phyloP scores from a whole-genome alignment of 2,113 vertebrate species.

The Gobiocypris rarus region DNA sequence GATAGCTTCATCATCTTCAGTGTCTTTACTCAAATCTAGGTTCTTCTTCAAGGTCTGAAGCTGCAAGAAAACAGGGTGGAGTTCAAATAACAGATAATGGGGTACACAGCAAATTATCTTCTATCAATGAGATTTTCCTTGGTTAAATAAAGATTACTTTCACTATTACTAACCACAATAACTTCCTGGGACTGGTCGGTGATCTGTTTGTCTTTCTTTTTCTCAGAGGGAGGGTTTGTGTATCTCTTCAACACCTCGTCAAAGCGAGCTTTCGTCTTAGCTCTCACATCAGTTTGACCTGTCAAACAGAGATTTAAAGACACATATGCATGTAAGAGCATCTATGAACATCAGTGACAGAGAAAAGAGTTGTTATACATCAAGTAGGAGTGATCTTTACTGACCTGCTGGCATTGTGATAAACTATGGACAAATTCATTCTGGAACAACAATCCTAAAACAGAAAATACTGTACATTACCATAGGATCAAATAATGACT shows the following conservation, averaged over 20 bases:
- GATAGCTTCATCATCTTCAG: conserved; percentile 77
- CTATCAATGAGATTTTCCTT: not conserved
- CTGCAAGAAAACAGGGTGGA: conserved; percentile 69
- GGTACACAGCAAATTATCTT: not conserved
- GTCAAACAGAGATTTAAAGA: conserved; percentile 55
- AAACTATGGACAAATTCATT: conserved; percentile 48
- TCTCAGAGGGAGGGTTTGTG: conserved; percentile 69
- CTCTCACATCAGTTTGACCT: conserved; percentile 89
- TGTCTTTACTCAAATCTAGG: conserved; percentile 78
- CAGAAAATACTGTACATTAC: not conserved
- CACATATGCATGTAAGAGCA: not conserved
- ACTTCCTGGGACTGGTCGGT: conserved; percentile 71
- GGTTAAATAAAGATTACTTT: not conserved
- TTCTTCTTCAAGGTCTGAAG: conserved; percentile 81
- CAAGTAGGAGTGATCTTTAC: conserved; percentile 39
- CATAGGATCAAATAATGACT: not conserved
- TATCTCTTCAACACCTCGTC: conserved; percentile 86
- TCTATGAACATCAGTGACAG: not conserved
- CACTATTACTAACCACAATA: conserved; percentile 79
- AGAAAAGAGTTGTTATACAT: not conserved
- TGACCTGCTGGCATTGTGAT: conserved; percentile 86
- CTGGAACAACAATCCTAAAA: conserved; percentile 34
- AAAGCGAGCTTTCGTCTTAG: conserved; percentile 86
- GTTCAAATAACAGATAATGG: not conserved
- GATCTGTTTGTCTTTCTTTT: conserved; percentile 80